Conservation (phyloP, 2,113 vertebrate genomes). For the Rattus rattus region DNA sequence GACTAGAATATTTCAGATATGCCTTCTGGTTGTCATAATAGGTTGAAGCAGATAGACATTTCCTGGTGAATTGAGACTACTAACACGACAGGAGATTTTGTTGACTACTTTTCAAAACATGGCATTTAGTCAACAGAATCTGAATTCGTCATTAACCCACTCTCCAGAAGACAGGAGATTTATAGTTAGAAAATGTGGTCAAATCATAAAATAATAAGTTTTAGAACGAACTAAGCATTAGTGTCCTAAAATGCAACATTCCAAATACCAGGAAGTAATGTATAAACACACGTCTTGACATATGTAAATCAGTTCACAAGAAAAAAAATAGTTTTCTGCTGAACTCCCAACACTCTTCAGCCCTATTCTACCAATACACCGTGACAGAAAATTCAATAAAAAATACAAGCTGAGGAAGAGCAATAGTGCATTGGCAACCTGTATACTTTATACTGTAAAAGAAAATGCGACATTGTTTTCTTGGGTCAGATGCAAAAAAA, state of each 20-base stretch:
- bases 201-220: slow-evolving; percentile 69
- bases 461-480: slow-evolving; percentile 21
- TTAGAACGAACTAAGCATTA: slow-evolving; percentile 51
- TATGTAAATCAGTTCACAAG: background rate
- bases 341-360: background rate
- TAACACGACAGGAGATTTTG: slow-evolving; percentile 65
- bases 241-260: background rate
- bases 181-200: slow-evolving; percentile 69
- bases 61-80: slow-evolving; percentile 76
- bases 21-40: slow-evolving; percentile 66
- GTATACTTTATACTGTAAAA: slow-evolving; percentile 1
- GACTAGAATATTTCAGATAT: slow-evolving; percentile 70
- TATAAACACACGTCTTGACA: slow-evolving; percentile 40
- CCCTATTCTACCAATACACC: slow-evolving; percentile 4
- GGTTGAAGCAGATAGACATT: slow-evolving; percentile 61
- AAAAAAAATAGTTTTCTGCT: background rate
- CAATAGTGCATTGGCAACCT: slow-evolving; percentile 5
- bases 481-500: background rate
- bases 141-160: slow-evolving; percentile 66
- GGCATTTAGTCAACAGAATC: slow-evolving; percentile 57
- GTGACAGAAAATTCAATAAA: slow-evolving; percentile 25
- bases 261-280: slow-evolving; percentile 5
- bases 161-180: slow-evolving; percentile 58
- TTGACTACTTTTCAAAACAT: slow-evolving; percentile 60
- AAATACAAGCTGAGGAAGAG: background rate